These are phyloP conservation scores for Ambastaia sidthimunki DNA, from an alignment of 2,797 vertebrate genomes.

Conservation along the genomic window DNA sequence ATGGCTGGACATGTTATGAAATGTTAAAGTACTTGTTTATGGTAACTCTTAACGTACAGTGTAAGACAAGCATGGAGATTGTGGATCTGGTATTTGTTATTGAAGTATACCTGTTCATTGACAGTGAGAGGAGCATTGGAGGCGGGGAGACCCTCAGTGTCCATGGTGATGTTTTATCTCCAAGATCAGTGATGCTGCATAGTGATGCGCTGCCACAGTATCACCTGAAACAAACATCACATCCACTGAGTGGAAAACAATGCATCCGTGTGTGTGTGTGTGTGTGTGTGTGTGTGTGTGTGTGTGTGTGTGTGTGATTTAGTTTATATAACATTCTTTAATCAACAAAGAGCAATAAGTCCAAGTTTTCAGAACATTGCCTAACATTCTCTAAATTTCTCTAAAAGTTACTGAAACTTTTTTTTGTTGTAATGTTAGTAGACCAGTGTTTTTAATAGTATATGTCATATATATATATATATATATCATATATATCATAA, in stretches of 20 bases:
- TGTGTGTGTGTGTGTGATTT: background rate
- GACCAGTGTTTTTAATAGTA: too few relatives aligned
- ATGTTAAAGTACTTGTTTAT: slow-evolving; percentile 4
- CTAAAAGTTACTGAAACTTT: too few relatives aligned
- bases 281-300: too few relatives aligned
- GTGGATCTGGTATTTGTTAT: background rate
- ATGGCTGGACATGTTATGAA: slow-evolving; percentile 30
- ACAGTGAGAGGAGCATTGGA: slow-evolving; percentile 87
- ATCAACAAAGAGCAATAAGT: too few relatives aligned
- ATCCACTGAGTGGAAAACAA: background rate
- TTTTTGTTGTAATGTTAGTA: too few relatives aligned
- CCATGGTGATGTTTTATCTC: slow-evolving; percentile 80
- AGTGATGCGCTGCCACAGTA: slow-evolving; percentile 64
- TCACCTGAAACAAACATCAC: slow-evolving; percentile 35
- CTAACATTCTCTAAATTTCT: too few relatives aligned
- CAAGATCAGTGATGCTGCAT: slow-evolving; percentile 76
- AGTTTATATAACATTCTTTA: too few relatives aligned
- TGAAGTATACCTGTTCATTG: slow-evolving; percentile 88
- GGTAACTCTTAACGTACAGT: background rate
- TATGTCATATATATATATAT: too few relatives aligned
- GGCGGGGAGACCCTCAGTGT: slow-evolving; percentile 81
- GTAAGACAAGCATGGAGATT: background rate
- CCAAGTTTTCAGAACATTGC: too few relatives aligned
- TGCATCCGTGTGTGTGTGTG: background rate
- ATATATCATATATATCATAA: too few relatives aligned